Percentiles rank a stretch among this genome's conserved stretches.
Conservation (phyloP, 2,888 invertebrate species). For the Candidula unifasciata region DNA sequence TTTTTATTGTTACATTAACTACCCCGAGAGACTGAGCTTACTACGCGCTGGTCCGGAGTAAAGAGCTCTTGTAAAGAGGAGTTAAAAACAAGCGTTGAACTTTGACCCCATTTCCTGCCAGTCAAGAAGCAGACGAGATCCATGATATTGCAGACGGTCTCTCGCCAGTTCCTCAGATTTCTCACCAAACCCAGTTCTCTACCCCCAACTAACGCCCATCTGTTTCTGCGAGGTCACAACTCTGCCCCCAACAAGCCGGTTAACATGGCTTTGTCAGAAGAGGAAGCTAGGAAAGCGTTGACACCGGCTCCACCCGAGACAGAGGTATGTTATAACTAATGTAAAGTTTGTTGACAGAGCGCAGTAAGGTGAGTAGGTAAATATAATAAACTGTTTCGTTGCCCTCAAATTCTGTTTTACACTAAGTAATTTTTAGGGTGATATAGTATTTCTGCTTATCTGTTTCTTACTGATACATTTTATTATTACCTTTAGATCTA, state of each 20-base stretch:
- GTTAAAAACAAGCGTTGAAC: not conserved
- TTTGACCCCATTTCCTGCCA: slow-evolving; percentile 8
- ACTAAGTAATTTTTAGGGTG: too few species aligned
- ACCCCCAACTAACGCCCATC: not conserved
- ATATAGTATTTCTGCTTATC: too few species aligned
- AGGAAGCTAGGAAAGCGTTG: slow-evolving; percentile 42
- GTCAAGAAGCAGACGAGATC: not conserved
- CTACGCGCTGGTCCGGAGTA: not conserved
- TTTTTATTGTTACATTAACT: too few species aligned
- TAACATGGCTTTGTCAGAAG: slow-evolving; percentile 37
- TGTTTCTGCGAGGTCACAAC: not conserved
- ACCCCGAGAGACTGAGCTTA: too few species aligned
- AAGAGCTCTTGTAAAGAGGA: not conserved
- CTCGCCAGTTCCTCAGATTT: not conserved
- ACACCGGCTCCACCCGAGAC: slow-evolving; percentile 33
- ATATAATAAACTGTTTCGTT: too few species aligned
- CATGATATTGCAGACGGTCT: not conserved
- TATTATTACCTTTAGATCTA: too few species aligned
- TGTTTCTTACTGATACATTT: too few species aligned
- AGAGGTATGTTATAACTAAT: slow-evolving; percentile 39
- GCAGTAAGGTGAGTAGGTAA: too few species aligned
- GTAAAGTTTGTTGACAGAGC: too few species aligned
- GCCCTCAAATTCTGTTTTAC: too few species aligned
- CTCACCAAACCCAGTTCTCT: not conserved
- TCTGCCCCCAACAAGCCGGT: not conserved